Base-by-base conservation (phyloP, 2,888 invertebrate species). In the Glyphotaelius pellucidus region DNA sequence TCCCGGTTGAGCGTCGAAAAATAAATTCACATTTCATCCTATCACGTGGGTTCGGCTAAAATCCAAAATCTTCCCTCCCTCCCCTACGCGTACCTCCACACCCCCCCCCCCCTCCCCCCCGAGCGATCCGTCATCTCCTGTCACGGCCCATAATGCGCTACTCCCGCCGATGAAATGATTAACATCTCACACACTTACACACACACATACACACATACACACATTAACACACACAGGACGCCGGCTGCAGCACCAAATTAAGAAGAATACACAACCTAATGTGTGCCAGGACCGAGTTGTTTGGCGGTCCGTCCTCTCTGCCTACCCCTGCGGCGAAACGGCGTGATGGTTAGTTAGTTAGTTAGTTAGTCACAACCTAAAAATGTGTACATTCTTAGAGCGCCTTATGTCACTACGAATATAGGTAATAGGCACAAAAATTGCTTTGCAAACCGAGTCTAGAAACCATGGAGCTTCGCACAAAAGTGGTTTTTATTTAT, bases 41-140 rank as follows among this genome's bases (percentile, higher is more conserved):
- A 83, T 83, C 30, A 30, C 83, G 83, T 83, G 15, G 35, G 83
- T 19, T 35, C 31, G 32, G 31, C 31, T 83, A 83, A 83, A 83
- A 83, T 35, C 83, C 30, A 31, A 83, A 83, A 83, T 83, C 83
- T 83, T 31, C 83, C 9, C 15, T 5, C 19, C 83, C 83, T 32
- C 38, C 84, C 90, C 79, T 32, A 14, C 12, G 0, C 14, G 35
- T 11, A 15, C n/a, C 32, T 31, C 67, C 30, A 12, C 52, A 42
- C 11, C 30, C 87, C 47, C 0, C 30, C 32, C 87, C 87, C 14
- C 87, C 14, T n/a, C 87, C 30, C 86, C 86, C 52, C 38, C 83
- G 88, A 90, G 84, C 93, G 92, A 93, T 93, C 93, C 92, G 93
- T 93, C 93, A 93, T 93, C 90, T 89, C 89, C 92, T 93, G 93